phyloP scores from a whole-genome alignment of 2,888 invertebrate genomes.

The Psylliodes chrysocephalus region DNA sequence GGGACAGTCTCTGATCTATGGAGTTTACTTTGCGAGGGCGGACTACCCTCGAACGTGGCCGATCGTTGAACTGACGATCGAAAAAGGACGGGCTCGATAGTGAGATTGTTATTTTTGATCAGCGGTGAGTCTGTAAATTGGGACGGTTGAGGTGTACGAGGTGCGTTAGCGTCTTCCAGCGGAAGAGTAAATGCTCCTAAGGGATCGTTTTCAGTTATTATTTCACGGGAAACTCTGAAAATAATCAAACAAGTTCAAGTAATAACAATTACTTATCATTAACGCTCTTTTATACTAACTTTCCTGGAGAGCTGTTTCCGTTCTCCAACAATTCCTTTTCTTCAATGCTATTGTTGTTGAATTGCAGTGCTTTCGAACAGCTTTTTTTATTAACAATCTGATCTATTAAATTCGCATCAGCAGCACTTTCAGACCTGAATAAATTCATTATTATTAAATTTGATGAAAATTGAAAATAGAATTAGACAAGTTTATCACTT shows the following conservation, averaged over 20 bases:
- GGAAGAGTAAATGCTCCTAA: conserved; percentile 78
- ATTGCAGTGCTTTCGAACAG: conserved; percentile 69
- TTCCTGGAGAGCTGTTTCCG: conserved; percentile 67
- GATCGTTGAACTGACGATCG: conserved; percentile 64
- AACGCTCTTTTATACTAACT: conserved; percentile 58
- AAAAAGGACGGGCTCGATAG: conserved; percentile 78
- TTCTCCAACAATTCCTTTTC: conserved; percentile 58
- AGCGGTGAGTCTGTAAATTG: conserved; percentile 4
- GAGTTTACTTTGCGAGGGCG: conserved; percentile 65
- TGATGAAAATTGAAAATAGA: no score
- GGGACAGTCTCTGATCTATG: conserved; percentile 82
- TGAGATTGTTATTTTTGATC: conserved; percentile 54
- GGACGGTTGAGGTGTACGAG: conserved; percentile 40
- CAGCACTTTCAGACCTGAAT: conserved; percentile 78
- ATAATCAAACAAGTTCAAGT: not conserved
- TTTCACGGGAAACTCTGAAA: conserved; percentile 77
- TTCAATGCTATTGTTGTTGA: conserved; percentile 66
- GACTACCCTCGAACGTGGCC: conserved; percentile 68
- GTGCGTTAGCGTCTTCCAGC: conserved; percentile 49
- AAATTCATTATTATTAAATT: no score
- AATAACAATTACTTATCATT: not conserved
- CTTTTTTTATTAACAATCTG: conserved; percentile 68
- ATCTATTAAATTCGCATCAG: conserved; percentile 81
- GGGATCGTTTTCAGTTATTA: conserved; percentile 92
- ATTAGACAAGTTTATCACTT: no score